These are phyloP conservation scores for Echeneis naucrates DNA, from an alignment of 2,797 vertebrate species.

Conservation along the genomic window DNA sequence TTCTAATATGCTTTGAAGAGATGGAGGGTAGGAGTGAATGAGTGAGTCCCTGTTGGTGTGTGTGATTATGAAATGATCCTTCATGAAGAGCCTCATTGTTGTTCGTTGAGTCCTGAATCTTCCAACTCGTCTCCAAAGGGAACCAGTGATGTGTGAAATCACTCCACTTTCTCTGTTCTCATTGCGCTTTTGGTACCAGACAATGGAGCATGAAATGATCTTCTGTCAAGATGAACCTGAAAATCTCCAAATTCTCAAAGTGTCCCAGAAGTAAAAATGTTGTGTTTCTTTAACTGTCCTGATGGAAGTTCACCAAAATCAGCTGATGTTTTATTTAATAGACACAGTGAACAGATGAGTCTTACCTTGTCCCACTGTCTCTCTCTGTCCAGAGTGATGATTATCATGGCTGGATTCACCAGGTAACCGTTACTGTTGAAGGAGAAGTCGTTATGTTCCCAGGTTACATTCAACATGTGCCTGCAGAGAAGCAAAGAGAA, in stretches of 20 bases:
- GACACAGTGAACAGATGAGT: no score
- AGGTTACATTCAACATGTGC: constrained; percentile 94
- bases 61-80: constrained; percentile 22
- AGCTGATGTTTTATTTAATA: no score
- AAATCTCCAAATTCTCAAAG: no score
- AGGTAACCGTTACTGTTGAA: constrained; percentile 96
- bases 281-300: no score
- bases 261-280: no score
- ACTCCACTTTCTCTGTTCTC: constrained; percentile 5
- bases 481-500: constrained; percentile 74
- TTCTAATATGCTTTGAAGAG: constrained; percentile 13
- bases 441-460: constrained; percentile 96
- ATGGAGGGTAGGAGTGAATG: background rate
- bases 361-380: constrained; percentile 96
- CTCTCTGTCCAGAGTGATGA: constrained; percentile 94
- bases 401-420: constrained; percentile 93
- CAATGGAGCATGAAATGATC: no score
- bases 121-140: constrained; percentile 32
- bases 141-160: constrained; percentile 46
- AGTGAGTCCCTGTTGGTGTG: background rate
- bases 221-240: no score
- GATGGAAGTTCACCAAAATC: no score
- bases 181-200: background rate
- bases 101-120: constrained; percentile 12
- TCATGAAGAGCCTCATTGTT: constrained; percentile 42